Base-by-base conservation (phyloP, 2,888 invertebrate species). In the Drosophila greeni region DNA sequence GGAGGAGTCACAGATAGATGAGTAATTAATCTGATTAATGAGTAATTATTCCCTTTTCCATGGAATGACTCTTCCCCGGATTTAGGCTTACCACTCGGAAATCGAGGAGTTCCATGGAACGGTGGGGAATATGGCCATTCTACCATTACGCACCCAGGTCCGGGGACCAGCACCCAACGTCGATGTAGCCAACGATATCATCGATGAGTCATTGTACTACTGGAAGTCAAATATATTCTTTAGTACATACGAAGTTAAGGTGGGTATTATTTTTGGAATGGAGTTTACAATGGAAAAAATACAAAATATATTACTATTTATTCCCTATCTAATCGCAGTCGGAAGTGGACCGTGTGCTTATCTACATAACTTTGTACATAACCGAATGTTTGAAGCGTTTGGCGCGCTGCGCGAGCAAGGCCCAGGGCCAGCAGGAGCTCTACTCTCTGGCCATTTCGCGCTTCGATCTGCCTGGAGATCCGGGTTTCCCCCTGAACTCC, bases 201-300 rank as follows among this genome's bases (percentile, higher is more conserved):
- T 99, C 76, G 99, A 99, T 89, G 99, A 99, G 91, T 96, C 98
- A 54, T 91, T 99, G 36, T 95, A 95, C 86, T 99, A 93, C 89
- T 99, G 99, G 90, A 98, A 98, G 90, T 98, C 99, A 1, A 99
- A 99, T 90, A 98, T 99, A 4, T 99, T 99, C 90, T 99, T 99
- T 89, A 93, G 98, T 76, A 98, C 97, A 36, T 99, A 98, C 89
- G 99, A 99, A 91, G 97, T 99, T 66, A 98, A 98, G 93, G 97
- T 96, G 90, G 11, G 48, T 61, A 39, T 18, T 14, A n/a, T n/a
- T 3, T 6, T 1, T 7, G 11, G 11, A 40, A 33, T 4, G 1
- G 3, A 23, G 23, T 9, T 5, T 23, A n/a, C 7, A 24, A n/a
- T 20, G 20, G 3, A 9, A 12, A 20, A 14, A 14, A 39, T 11